Conservation (phyloP, 1,140 invertebrate genomes). For the Brachionus koreanus region DNA sequence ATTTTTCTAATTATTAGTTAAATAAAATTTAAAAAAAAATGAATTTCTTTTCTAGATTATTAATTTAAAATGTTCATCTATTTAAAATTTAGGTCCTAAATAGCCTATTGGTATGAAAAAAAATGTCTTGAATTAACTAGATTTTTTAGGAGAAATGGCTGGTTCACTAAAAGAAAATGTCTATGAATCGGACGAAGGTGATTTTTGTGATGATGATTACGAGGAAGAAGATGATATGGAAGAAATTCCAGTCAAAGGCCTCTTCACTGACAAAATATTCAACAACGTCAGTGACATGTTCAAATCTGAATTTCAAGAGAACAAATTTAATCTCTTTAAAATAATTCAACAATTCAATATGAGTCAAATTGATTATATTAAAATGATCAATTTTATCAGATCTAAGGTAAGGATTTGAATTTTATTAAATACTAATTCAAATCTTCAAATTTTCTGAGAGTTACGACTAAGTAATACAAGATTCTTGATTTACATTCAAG, state of each 20-base stretch:
- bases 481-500: too few relatives aligned
- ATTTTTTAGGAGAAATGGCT: conserved; percentile 45
- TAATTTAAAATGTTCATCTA: background rate
- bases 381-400: conserved; percentile 80
- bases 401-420: conserved; percentile 55
- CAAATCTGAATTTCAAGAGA: conserved; percentile 61
- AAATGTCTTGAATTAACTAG: background rate
- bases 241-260: conserved; percentile 55
- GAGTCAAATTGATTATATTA: conserved; percentile 79
- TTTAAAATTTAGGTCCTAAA: conserved; percentile 5
- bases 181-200: conserved; percentile 53
- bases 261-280: conserved; percentile 62
- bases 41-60: background rate
- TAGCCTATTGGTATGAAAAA: background rate
- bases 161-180: background rate
- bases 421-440: background rate
- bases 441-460: too few relatives aligned
- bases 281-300: conserved; percentile 57
- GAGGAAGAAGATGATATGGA: conserved; percentile 55
- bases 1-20: background rate
- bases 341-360: conserved; percentile 69
- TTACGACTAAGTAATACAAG: too few relatives aligned
- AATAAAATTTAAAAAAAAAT: conserved; percentile 37
- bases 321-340: conserved; percentile 68
- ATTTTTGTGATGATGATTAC: conserved; percentile 59